A percentile compares a stretch with the other conserved stretches of the same genome.
phyloP scores from a whole-genome alignment of 2,888 invertebrate genomes.

The Nyleta sp. region DNA sequence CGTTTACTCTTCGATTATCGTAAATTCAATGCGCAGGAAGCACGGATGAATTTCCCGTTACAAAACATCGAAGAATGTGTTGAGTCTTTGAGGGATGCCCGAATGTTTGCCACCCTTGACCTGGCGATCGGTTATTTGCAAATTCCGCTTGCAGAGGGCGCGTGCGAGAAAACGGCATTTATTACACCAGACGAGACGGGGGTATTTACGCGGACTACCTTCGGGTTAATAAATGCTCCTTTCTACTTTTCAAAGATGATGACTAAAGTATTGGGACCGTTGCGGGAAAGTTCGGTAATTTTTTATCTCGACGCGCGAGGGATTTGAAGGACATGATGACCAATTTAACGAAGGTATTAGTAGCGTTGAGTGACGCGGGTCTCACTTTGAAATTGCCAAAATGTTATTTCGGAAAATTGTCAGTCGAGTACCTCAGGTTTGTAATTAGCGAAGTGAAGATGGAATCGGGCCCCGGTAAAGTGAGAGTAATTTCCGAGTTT shows the following conservation, averaged over 20 bases:
- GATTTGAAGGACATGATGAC: not conserved
- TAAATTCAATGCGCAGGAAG: too few relatives aligned
- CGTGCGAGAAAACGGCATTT: too few relatives aligned
- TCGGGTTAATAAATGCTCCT: too few relatives aligned
- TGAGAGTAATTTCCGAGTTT: not conserved
- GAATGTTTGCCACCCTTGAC: slow-evolving; percentile 34
- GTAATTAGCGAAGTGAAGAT: not conserved
- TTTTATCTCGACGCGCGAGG: not conserved
- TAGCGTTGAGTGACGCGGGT: not conserved
- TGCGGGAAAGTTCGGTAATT: not conserved
- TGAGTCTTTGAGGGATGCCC: slow-evolving; percentile 39
- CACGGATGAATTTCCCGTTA: too few relatives aligned
- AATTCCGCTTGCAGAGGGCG: slow-evolving; percentile 50
- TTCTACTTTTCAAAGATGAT: not conserved
- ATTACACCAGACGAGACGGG: too few relatives aligned
- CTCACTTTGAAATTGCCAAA: not conserved
- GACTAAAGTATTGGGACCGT: not conserved
- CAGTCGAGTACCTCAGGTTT: not conserved
- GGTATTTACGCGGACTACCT: too few relatives aligned
- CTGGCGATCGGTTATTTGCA: too few relatives aligned
- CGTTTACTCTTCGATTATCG: slow-evolving; percentile 61
- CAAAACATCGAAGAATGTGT: slow-evolving; percentile 55
- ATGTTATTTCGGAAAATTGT: not conserved
- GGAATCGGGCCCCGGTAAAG: not conserved
- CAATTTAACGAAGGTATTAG: not conserved